Base-by-base conservation (phyloP, 2,113 vertebrate genomes). In the Peromyscus californicus region DNA sequence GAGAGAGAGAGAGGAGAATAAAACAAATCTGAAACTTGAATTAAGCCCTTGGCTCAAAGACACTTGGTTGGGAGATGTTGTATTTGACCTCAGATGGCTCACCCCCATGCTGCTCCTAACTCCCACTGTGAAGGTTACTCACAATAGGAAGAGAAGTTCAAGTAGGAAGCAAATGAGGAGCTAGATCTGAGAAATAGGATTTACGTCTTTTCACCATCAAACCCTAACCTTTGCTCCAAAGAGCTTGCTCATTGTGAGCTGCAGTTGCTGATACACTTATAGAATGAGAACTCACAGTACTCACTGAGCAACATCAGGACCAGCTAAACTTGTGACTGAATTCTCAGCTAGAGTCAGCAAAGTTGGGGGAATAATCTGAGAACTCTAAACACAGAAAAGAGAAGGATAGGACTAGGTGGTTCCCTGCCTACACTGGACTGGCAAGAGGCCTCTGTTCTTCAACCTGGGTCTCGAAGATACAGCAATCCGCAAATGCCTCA, bases 111-210 rank as follows among this genome's bases (percentile, higher is more conserved):
- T 15, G 15, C 48, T 57, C 26, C 61, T 19, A 63, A 5, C 5
- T 65, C 65, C 9, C 11, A 17, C 4, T 19, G 65, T 36, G 13
- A 61, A 59, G 22, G 26, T 13, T 1, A 8, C 2, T 24, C 11
- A 22, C 4, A 26, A 4, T 7, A 39, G 31, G 19, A 57, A 79
- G 3, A 19, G 16, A 54, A 76, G 33, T 0, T 4, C 8, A 1
- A 3, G 5, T 67, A 7, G 31, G 57, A 29, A 39, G 51, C 9
- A 54, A 1, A n/a, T 1, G n/a, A 26, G 72, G 22, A 79, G 3
- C 0, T 16, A 36, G 17, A 65, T 42, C 16, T 13, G 39, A 29
- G 72, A 10, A 51, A 4, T 19, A 83, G 39, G 22, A 24, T 54
- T 54, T 69, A 33, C 0, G 31, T 2, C 16, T 59, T 91, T 94